Evolutionary conservation across 2,888 invertebrate genomes (phyloP).

Genomic region (Brachypalpus laphriformis): DNA sequence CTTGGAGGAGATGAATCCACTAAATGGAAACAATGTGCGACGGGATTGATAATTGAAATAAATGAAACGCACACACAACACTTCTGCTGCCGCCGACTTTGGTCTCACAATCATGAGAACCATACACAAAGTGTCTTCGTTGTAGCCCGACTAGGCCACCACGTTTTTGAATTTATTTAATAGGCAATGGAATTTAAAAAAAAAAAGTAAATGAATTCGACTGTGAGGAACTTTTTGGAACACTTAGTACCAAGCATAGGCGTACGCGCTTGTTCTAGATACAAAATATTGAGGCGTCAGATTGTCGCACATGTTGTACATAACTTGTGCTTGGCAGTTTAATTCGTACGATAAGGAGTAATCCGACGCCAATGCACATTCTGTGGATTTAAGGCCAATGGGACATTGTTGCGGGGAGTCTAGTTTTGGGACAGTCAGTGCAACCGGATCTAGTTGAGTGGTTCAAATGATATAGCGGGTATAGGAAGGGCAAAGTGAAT

Average conservation of each 20-base stretch:
- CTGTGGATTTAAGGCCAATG: constrained; percentile 3
- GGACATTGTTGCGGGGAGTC: not conserved
- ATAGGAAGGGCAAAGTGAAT: too few species aligned
- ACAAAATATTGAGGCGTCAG: constrained; percentile 3
- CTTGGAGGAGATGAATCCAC: constrained; percentile 21
- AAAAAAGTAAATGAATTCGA: not conserved
- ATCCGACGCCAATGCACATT: not conserved
- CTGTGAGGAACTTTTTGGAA: constrained; percentile 1
- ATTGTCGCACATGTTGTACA: constrained; percentile 25
- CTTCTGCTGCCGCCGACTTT: not conserved
- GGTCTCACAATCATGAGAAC: constrained; percentile 36
- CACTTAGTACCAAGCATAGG: not conserved
- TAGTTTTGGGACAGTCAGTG: not conserved
- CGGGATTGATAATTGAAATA: constrained; percentile 60
- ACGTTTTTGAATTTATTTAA: constrained; percentile 56
- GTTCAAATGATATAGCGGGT: too few species aligned
- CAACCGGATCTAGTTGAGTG: not conserved
- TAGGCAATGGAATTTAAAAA: constrained; percentile 52
- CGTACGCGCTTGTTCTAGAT: constrained; percentile 18
- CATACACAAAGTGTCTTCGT: constrained; percentile 17
- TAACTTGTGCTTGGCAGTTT: not conserved
- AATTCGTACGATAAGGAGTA: constrained; percentile 2
- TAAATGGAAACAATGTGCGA: constrained; percentile 54
- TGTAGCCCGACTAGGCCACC: constrained; percentile 40
- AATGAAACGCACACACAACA: constrained; percentile 48